phyloP scores from a whole-genome alignment of 2,888 invertebrate genomes.

The Diaphora mendica region DNA sequence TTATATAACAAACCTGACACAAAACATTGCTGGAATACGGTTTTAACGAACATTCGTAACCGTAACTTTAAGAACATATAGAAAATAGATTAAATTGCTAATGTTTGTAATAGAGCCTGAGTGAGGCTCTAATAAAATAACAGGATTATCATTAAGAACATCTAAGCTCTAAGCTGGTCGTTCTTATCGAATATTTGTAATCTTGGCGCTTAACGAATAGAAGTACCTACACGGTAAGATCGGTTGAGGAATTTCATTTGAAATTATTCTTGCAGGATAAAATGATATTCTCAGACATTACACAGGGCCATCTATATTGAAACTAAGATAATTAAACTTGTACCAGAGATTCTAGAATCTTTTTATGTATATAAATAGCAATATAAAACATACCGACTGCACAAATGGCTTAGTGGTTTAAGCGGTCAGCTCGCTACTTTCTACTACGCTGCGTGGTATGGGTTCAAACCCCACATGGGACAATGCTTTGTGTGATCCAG shows the following conservation, averaged over 20 bases:
- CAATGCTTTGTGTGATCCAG: too few relatives aligned
- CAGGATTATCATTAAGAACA: conserved; percentile 18
- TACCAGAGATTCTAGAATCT: background rate
- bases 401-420: too few relatives aligned
- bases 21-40: background rate
- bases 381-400: too few relatives aligned
- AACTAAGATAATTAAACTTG: background rate
- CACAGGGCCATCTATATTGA: background rate
- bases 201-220: background rate
- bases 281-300: background rate
- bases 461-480: too few relatives aligned
- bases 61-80: background rate
- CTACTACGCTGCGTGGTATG: too few relatives aligned
- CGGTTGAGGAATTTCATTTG: background rate
- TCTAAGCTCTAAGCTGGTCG: conserved; percentile 9
- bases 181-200: conserved; percentile 4
- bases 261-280: background rate
- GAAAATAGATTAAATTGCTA: background rate
- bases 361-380: too few relatives aligned
- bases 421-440: too few relatives aligned
- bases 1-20: too few relatives aligned
- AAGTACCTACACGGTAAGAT: background rate
- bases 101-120: conserved; percentile 5
- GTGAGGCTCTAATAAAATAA: conserved; percentile 8
- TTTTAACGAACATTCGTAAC: too few relatives aligned